phyloP scores from a whole-genome alignment of 2,888 invertebrate genomes.

The Epsilonema sp. region DNA sequence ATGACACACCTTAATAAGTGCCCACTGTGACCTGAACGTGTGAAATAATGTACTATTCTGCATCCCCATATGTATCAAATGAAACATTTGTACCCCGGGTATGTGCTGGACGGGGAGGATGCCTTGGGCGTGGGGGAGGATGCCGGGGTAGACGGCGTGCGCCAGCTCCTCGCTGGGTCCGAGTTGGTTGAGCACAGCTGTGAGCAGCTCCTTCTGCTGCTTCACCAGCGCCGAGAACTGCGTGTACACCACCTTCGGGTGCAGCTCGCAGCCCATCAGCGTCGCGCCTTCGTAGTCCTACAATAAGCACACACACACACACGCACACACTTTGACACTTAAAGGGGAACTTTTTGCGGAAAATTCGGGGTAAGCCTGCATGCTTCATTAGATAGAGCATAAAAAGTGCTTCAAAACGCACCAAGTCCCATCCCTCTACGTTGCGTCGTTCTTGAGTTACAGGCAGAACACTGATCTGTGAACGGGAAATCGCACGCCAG shows the following conservation, averaged over 20 bases:
- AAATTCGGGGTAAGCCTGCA: no score
- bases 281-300: slow-evolving; percentile 87
- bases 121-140: no score
- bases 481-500: no score
- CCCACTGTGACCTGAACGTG: no score
- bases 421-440: no score
- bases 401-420: slow-evolving; percentile 9
- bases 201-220: slow-evolving; percentile 59
- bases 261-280: slow-evolving; percentile 85
- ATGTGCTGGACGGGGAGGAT: slow-evolving; percentile 11
- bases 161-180: background rate
- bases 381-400: no score
- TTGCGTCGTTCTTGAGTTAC: no score
- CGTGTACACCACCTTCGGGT: slow-evolving; percentile 67
- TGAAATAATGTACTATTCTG: no score
- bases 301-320: background rate
- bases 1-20: background rate
- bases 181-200: background rate
- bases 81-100: slow-evolving; percentile 16
- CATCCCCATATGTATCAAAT: no score
- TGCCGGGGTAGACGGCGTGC: background rate
- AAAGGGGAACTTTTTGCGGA: no score
- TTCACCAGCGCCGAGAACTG: slow-evolving; percentile 72
- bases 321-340: no score
- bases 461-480: no score